Evolutionary conservation across 2,797 vertebrate genomes (phyloP).

Genomic region (Notolepis coatsorum): DNA sequence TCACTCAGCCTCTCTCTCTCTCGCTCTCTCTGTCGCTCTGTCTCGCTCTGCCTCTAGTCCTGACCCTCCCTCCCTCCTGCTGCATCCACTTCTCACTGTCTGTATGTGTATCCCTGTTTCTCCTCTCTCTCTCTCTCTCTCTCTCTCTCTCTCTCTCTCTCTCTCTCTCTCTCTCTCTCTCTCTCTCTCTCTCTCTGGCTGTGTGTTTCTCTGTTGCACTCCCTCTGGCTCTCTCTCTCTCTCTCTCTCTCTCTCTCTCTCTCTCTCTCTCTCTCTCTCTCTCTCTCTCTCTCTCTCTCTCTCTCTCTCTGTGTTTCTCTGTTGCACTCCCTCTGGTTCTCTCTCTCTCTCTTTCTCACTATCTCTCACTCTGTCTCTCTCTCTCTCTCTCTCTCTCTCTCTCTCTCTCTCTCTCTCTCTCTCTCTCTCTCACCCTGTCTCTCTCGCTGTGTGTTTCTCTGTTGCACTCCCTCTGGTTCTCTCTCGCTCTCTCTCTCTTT

Average conservation of each 20-base stretch:
- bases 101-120: too few species aligned
- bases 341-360: conserved; percentile 31
- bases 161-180: too few species aligned
- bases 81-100: too few species aligned
- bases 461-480: too few species aligned
- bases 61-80: too few species aligned
- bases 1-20: conserved; percentile 23
- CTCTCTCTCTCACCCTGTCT: conserved; percentile 50
- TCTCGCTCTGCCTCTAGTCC: conserved; percentile 25
- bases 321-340: conserved; percentile 35
- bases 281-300: neutral
- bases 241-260: conserved; percentile 56
- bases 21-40: conserved; percentile 17
- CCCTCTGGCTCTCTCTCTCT: conserved; percentile 16
- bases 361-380: conserved; percentile 3
- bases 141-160: too few species aligned
- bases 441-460: too few species aligned
- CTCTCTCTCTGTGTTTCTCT: too few species aligned
- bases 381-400: conserved; percentile 48
- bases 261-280: too few species aligned
- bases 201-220: too few species aligned
- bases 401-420: conserved; percentile 62
- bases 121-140: conserved; percentile 26
- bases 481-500: too few species aligned
- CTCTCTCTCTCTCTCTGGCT: conserved; percentile 1